Percentiles rank a stretch among this genome's conserved stretches.
Evolutionary conservation across 1,140 invertebrate species (phyloP).

Genomic region (Spodoptera frugiperda): DNA sequence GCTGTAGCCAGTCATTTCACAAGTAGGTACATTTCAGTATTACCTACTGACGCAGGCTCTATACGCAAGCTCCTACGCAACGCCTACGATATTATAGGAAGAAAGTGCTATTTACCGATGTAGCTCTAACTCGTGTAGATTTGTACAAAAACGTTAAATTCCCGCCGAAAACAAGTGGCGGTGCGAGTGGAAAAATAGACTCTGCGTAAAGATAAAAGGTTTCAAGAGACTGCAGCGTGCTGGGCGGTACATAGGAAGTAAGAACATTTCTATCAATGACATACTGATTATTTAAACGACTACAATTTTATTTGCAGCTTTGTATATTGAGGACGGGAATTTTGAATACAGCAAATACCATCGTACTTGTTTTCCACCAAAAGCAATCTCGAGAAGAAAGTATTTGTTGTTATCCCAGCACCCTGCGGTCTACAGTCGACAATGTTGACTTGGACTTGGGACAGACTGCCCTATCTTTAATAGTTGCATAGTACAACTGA

Average conservation of each 20-base stretch:
- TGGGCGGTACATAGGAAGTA: not conserved
- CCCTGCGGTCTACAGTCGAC: too few relatives aligned
- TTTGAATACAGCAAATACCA: too few relatives aligned
- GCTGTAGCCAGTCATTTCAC: not conserved
- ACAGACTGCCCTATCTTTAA: too few relatives aligned
- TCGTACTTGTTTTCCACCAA: too few relatives aligned
- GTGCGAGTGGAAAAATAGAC: slow-evolving; percentile 20
- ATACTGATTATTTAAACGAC: too few relatives aligned
- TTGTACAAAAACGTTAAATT: slow-evolving; percentile 19
- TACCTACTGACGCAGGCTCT: not conserved
- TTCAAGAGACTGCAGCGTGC: not conserved
- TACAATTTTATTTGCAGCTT: too few relatives aligned
- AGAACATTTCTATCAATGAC: too few relatives aligned
- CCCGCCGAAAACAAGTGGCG: not conserved
- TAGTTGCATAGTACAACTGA: too few relatives aligned
- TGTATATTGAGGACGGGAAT: too few relatives aligned
- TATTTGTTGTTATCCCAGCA: too few relatives aligned
- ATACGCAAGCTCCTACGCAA: not conserved
- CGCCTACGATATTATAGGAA: not conserved
- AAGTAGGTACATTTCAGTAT: not conserved
- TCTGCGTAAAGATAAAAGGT: slow-evolving; percentile 4
- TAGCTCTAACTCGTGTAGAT: slow-evolving; percentile 20
- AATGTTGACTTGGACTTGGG: too few relatives aligned
- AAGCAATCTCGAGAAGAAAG: too few relatives aligned
- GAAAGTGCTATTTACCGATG: not conserved